Base-by-base conservation (phyloP, 2,113 vertebrate species). In the Tyto alba region DNA sequence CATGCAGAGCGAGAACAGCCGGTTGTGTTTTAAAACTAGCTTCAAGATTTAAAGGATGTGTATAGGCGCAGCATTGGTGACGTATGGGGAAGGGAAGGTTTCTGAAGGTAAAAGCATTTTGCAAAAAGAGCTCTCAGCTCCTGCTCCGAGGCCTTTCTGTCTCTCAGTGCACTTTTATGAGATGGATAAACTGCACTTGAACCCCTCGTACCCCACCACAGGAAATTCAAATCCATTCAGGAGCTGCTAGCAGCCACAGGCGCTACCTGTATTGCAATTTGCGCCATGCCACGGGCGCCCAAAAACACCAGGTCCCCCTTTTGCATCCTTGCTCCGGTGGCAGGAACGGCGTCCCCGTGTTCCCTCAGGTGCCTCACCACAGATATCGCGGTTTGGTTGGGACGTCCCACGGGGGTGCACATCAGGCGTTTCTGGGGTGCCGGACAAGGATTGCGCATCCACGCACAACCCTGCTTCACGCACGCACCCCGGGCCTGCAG, bases 211-310 rank as follows among this genome's bases (percentile, higher is more conserved):
- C 7, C 80, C 53, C 59, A n/a, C 34, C 26, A 17, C 8, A 26
- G 19, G 34, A 34, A 38, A 34, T 9, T 7, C 38, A 36, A 23
- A 16, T 6, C 5, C 0, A 3, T 29, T 18, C 69, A 36, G 27
- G 60, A 7, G 64, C 20, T 48, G 92, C 64, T 17, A 8, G 8
- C 47, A 13, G 84, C 67, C 67, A 11, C 75, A 3, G 16, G 26
- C 16, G 7, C 30, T 27, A 47, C 86, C 60, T 4, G 18, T 25
- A 0, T 12, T 3, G 3, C 82, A 55, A 69, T 21, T 5, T 3
- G 10, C 3, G 34, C 34, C 43, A 0, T 3, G 3, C 57, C 3
- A 4, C 0, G 43, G 45, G 40, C 0, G 36, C 86, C 10, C 14
- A 6, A 25, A 27, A 43, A 2, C 40, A 3, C 34, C 56, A 10